These are phyloP conservation scores for Actinia equina DNA, from an alignment of 64 coral and sea anemone species.

Conservation along the genomic window DNA sequence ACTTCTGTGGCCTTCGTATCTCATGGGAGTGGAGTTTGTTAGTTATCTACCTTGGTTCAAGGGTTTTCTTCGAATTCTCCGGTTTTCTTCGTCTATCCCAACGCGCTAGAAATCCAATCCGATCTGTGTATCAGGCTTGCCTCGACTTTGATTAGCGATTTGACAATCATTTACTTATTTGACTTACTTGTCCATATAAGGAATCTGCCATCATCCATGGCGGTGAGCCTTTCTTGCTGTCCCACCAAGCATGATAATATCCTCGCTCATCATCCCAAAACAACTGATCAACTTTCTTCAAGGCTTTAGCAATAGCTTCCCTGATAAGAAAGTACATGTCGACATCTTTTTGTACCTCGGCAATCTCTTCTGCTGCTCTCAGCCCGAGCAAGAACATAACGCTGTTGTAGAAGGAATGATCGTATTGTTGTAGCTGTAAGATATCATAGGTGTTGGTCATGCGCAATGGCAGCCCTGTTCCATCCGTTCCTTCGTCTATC, in stretches of 20 bases:
- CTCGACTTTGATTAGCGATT: too few species aligned
- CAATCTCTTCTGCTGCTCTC: slow-evolving; percentile 53
- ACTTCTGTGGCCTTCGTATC: too few species aligned
- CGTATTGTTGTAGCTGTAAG: slow-evolving; percentile 71
- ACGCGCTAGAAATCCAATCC: too few species aligned
- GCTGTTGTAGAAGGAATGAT: slow-evolving; percentile 81
- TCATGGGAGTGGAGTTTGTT: too few species aligned
- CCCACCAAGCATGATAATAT: slow-evolving; percentile 91
- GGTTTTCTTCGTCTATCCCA: too few species aligned
- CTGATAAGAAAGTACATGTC: not conserved
- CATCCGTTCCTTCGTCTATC: slow-evolving; percentile 48
- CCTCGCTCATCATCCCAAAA: slow-evolving; percentile 74
- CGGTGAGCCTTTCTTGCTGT: slow-evolving; percentile 58
- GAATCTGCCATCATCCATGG: slow-evolving; percentile 84
- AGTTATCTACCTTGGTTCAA: too few species aligned
- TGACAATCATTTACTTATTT: not conserved
- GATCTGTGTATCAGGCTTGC: too few species aligned
- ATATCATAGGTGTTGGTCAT: slow-evolving; percentile 90
- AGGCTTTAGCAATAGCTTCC: slow-evolving; percentile 39
- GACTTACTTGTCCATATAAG: slow-evolving; percentile 82
- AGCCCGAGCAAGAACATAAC: slow-evolving; percentile 82
- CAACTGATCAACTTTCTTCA: slow-evolving; percentile 41
- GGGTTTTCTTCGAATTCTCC: too few species aligned
- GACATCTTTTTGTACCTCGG: slow-evolving; percentile 32
- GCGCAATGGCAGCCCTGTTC: slow-evolving; percentile 58